Evolutionary conservation across 2,113 vertebrate species (phyloP).

Genomic region (Paracanthobrama guichenoti): DNA sequence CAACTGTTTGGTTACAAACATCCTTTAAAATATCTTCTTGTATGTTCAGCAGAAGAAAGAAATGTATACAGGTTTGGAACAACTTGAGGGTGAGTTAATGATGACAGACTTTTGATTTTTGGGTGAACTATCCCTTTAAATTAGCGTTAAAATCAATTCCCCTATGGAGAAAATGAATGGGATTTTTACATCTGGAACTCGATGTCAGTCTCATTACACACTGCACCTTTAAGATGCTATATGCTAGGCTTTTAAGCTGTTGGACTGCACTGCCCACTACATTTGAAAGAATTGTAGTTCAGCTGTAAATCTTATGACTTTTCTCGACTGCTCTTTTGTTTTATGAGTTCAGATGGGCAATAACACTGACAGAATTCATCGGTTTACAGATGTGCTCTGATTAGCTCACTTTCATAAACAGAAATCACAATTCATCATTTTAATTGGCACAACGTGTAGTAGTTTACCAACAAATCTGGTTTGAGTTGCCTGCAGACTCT

Average conservation of each 20-base stretch:
- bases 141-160: neutral
- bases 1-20: too few species aligned
- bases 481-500: slow-evolving; percentile 1
- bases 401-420: slow-evolving; percentile 27
- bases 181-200: neutral
- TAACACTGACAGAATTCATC: slow-evolving; percentile 15
- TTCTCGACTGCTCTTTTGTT: neutral
- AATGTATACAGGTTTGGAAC: too few species aligned
- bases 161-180: neutral
- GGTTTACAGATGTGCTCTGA: slow-evolving; percentile 27
- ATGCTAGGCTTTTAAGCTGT: neutral
- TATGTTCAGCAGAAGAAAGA: too few species aligned
- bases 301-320: neutral
- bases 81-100: too few species aligned
- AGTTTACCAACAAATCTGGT: slow-evolving; percentile 31
- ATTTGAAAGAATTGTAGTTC: neutral
- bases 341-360: neutral
- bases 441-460: slow-evolving; percentile 9
- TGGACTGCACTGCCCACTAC: neutral
- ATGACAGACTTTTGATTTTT: too few species aligned
- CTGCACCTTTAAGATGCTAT: neutral
- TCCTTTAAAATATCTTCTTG: too few species aligned
- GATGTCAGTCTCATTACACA: neutral
- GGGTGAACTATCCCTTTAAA: neutral
- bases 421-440: slow-evolving; percentile 15